Evolutionary conservation across 2,797 vertebrate species (phyloP).

Genomic region (Erpetoichthys calabaricus): DNA sequence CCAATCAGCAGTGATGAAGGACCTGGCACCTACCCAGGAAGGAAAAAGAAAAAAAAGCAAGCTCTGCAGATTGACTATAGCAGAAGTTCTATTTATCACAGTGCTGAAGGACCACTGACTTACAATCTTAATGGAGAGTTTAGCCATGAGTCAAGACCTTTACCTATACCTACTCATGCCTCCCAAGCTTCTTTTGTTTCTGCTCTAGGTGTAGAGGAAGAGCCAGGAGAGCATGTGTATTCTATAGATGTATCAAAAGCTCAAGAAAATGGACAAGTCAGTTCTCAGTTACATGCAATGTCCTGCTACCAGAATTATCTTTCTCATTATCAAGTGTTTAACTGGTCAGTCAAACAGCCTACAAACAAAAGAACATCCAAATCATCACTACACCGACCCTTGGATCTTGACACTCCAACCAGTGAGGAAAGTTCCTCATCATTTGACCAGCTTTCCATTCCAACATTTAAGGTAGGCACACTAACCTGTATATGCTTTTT

Average conservation of each 20-base stretch:
- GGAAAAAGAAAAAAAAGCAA: conserved; percentile 82
- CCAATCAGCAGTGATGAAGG: conserved; percentile 94
- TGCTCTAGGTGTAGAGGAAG: conserved; percentile 83
- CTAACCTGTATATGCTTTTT: not conserved
- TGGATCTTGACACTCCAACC: conserved; percentile 88
- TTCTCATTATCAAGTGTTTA: conserved; percentile 82
- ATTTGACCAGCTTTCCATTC: conserved; percentile 85
- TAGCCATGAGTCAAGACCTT: conserved; percentile 57
- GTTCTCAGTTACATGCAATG: conserved; percentile 80
- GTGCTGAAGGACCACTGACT: conserved; percentile 82
- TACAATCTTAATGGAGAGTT: conserved; percentile 62
- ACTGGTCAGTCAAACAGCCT: conserved; percentile 90
- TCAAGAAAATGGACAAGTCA: conserved; percentile 61
- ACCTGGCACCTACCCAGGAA: conserved; percentile 88
- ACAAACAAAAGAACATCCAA: conserved; percentile 95
- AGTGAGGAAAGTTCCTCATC: conserved; percentile 85
- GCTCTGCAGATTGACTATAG: conserved; percentile 66
- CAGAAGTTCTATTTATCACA: conserved; percentile 88
- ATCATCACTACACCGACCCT: conserved; percentile 85
- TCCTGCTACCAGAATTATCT: conserved; percentile 86
- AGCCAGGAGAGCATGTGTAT: conserved; percentile 49
- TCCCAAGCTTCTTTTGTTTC: conserved; percentile 95
- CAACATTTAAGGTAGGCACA: conserved; percentile 75
- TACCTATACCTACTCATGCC: conserved; percentile 72
- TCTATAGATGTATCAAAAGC: conserved; percentile 66